Evolutionary conservation across 2,888 invertebrate genomes (phyloP).

Genomic region (Heliothis peltigera): DNA sequence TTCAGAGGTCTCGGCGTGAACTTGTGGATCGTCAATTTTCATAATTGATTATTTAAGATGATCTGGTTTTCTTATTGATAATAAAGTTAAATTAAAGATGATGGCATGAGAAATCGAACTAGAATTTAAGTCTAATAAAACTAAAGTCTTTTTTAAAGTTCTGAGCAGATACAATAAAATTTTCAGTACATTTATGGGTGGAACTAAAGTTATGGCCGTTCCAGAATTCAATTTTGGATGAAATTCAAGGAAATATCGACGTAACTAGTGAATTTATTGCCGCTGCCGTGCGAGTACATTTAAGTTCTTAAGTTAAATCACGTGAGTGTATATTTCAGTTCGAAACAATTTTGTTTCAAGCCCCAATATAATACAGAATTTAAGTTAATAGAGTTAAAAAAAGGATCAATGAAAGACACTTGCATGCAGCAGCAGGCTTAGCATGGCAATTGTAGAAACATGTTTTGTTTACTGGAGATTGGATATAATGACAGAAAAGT

Average conservation of each 20-base stretch:
- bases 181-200: slow-evolving; percentile 21
- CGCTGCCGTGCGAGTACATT: slow-evolving; percentile 22
- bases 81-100: slow-evolving; percentile 31
- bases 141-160: slow-evolving; percentile 14
- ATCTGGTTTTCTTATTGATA: slow-evolving; percentile 23
- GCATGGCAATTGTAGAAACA: no score
- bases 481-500: no score
- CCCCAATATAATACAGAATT: no score
- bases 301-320: slow-evolving; percentile 13
- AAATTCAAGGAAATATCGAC: slow-evolving; percentile 43
- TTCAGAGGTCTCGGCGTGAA: slow-evolving; percentile 7
- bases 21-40: slow-evolving; percentile 29
- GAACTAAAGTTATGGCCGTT: slow-evolving; percentile 37
- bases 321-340: neutral
- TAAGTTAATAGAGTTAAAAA: no score
- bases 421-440: no score
- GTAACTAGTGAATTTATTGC: slow-evolving; percentile 37
- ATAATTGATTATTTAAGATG: slow-evolving; percentile 43
- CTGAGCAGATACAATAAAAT: slow-evolving; percentile 22
- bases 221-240: slow-evolving; percentile 44
- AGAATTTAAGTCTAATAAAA: slow-evolving; percentile 9
- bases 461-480: no score
- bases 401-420: no score
- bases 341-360: neutral
- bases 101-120: neutral